phyloP scores from a whole-genome alignment of 1,140 invertebrate species.

The Zaprionus vittiger region DNA sequence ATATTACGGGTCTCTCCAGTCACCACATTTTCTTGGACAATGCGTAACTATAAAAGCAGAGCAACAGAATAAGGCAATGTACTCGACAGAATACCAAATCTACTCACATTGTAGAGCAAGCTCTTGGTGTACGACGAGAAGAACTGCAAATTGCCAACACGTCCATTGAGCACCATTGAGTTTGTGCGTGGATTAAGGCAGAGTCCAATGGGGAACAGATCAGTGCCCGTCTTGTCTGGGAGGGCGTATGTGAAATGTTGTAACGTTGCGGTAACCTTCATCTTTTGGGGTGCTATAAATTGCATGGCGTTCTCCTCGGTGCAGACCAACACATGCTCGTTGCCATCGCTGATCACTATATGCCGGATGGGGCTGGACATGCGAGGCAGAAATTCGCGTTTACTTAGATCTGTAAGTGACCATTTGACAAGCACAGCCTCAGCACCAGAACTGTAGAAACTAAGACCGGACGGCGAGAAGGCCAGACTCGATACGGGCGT shows the following conservation, averaged over 20 bases:
- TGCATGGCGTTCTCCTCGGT: slow-evolving; percentile 92
- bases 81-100: not conserved
- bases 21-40: slow-evolving; percentile 90
- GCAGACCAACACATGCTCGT: slow-evolving; percentile 88
- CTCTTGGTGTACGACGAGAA: slow-evolving; percentile 88
- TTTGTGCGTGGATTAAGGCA: slow-evolving; percentile 88
- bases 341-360: slow-evolving; percentile 88
- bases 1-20: slow-evolving; percentile 86
- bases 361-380: slow-evolving; percentile 89
- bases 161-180: slow-evolving; percentile 90
- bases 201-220: slow-evolving; percentile 87
- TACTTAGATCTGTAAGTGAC: slow-evolving; percentile 85
- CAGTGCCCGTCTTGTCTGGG: slow-evolving; percentile 76
- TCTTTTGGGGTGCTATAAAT: slow-evolving; percentile 87
- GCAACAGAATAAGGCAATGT: not conserved
- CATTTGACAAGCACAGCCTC: slow-evolving; percentile 94
- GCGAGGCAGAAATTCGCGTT: slow-evolving; percentile 89
- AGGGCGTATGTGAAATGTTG: slow-evolving; percentile 89
- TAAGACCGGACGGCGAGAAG: slow-evolving; percentile 89
- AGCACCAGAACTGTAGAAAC: slow-evolving; percentile 90
- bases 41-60: slow-evolving; percentile 88
- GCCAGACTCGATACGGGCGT: slow-evolving; percentile 89
- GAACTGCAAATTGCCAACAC: slow-evolving; percentile 92
- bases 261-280: slow-evolving; percentile 86
- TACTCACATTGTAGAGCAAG: slow-evolving; percentile 90